Evolutionary conservation across 2,888 invertebrate genomes (phyloP).

Genomic region (Erebia palarica): DNA sequence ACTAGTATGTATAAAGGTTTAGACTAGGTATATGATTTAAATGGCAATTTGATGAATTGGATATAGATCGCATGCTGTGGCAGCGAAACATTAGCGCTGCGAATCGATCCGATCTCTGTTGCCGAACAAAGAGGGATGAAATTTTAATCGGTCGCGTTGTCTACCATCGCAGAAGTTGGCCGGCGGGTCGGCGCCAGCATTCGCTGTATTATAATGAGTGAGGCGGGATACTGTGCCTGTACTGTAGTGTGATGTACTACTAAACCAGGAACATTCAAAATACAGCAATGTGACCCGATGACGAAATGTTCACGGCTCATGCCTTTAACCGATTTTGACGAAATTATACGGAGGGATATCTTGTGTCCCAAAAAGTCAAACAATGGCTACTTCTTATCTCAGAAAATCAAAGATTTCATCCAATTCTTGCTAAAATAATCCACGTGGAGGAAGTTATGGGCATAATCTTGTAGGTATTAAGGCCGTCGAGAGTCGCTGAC

Average conservation of each 20-base stretch:
- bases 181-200: constrained; percentile 58
- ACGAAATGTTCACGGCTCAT: no score
- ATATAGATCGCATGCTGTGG: constrained; percentile 60
- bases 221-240: constrained; percentile 44
- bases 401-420: not conserved
- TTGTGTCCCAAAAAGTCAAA: no score
- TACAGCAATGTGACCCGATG: no score
- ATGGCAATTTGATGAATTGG: constrained; percentile 57
- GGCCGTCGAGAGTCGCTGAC: no score
- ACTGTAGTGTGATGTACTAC: not conserved
- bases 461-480: no score
- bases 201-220: constrained; percentile 66
- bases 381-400: not conserved
- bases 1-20: not conserved
- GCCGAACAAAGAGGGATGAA: constrained; percentile 76
- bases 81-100: constrained; percentile 63
- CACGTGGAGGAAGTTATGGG: no score
- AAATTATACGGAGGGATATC: no score
- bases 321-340: no score
- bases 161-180: constrained; percentile 66
- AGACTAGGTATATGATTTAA: not conserved
- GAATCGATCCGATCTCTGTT: constrained; percentile 72
- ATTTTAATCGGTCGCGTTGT: constrained; percentile 77
- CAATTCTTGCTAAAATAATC: not conserved
- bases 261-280: no score